A percentile compares a stretch with the other conserved stretches of the same genome.
Evolutionary conservation across 2,113 vertebrate species (phyloP).

Genomic region (Cygnus atratus): DNA sequence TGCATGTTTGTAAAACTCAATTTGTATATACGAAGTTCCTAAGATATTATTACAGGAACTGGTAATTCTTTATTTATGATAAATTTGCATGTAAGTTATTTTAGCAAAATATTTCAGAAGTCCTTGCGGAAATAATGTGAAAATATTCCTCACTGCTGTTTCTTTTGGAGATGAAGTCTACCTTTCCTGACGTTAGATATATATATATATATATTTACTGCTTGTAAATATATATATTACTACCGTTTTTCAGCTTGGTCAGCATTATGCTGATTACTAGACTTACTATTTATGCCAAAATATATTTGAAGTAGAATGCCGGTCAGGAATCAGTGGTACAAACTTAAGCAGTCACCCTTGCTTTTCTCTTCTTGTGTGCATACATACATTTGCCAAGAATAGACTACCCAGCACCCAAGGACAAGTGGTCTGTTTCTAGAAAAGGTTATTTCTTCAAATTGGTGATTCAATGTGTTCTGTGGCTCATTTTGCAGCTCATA

Average conservation of each 20-base stretch:
- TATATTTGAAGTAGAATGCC: not conserved
- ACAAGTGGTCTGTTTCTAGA: slow-evolving; percentile 42
- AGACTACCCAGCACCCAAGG: not conserved
- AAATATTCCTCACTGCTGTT: not conserved
- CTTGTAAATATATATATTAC: too few relatives aligned
- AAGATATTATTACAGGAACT: not conserved
- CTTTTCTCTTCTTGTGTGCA: not conserved
- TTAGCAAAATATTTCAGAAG: not conserved
- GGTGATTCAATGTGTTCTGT: slow-evolving; percentile 34
- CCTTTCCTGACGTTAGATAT: not conserved
- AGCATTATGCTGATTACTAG: not conserved
- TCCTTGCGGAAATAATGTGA: not conserved
- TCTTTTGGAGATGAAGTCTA: not conserved
- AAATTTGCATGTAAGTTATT: not conserved
- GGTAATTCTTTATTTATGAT: not conserved
- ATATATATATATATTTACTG: not conserved
- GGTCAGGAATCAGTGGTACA: not conserved
- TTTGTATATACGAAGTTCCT: not conserved
- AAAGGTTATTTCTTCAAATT: slow-evolving; percentile 61
- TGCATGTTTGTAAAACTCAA: not conserved
- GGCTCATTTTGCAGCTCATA: slow-evolving; percentile 28
- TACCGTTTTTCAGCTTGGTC: not conserved
- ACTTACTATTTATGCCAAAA: not conserved
- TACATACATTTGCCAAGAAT: not conserved
- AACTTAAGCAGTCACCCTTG: not conserved